Percentiles rank a stretch among this genome's conserved stretches.
These are phyloP conservation scores for Pandemis cinnamomeana DNA, from an alignment of 2,888 invertebrate genomes.

Conservation along the genomic window DNA sequence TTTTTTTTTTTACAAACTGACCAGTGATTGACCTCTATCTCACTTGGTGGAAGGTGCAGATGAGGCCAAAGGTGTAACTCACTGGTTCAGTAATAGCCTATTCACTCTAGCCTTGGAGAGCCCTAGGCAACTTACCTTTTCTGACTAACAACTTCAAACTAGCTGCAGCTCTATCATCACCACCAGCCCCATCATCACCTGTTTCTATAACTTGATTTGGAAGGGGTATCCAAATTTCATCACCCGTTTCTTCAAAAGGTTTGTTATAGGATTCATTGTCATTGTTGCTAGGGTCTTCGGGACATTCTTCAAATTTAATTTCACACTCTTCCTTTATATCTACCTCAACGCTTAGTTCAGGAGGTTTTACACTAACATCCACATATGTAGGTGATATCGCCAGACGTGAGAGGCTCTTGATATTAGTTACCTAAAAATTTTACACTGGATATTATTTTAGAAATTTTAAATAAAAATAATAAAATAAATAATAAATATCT, in stretches of 20 bases:
- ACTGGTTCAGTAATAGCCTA: too few species aligned
- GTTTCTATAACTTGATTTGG: background rate
- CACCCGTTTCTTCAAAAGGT: background rate
- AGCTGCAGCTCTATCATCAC: too few species aligned
- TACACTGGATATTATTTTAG: background rate
- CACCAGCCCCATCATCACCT: background rate
- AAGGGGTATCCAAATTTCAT: background rate
- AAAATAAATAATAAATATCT: too few species aligned
- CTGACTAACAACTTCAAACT: too few species aligned
- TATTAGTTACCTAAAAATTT: background rate
- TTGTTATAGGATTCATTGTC: background rate
- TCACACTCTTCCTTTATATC: conserved; percentile 1
- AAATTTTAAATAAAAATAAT: too few species aligned
- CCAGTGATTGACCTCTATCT: too few species aligned
- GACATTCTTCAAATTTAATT: background rate
- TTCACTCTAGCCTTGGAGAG: too few species aligned
- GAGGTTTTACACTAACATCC: background rate
- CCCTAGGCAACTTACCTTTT: too few species aligned
- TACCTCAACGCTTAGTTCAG: background rate
- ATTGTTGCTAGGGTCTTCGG: background rate
- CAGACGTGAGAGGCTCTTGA: background rate
- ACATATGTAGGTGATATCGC: background rate
- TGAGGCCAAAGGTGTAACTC: too few species aligned
- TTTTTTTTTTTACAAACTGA: too few species aligned
- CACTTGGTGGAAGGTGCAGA: too few species aligned